These are phyloP conservation scores for Vicugna pacos DNA, from an alignment of 2,113 vertebrate genomes.

Conservation along the genomic window DNA sequence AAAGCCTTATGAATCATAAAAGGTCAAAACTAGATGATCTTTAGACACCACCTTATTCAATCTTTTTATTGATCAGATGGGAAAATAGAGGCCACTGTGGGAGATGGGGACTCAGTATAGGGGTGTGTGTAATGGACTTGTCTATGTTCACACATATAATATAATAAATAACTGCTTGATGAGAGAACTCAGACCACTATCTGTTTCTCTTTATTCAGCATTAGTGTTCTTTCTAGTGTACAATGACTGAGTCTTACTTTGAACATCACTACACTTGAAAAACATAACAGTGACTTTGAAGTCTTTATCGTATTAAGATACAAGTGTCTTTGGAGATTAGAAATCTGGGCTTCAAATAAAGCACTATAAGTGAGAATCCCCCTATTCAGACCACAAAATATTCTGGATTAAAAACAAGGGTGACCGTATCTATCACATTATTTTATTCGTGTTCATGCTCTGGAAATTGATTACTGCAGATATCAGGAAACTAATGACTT, in stretches of 20 bases:
- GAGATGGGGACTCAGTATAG: background rate
- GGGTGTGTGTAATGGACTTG: background rate
- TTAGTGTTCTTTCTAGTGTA: background rate
- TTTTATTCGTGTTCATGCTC: background rate
- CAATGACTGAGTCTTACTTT: background rate
- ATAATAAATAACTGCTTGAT: background rate
- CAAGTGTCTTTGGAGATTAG: conserved; percentile 17
- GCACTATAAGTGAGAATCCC: background rate
- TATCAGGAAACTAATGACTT: conserved; percentile 50
- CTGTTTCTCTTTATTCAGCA: background rate
- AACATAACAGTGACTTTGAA: background rate
- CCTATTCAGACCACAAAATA: background rate
- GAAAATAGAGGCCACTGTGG: background rate
- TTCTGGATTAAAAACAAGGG: conserved; percentile 20
- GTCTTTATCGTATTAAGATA: background rate
- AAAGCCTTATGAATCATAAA: conserved; percentile 11
- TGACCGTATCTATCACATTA: background rate
- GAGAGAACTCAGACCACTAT: background rate
- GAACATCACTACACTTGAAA: background rate
- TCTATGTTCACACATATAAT: background rate
- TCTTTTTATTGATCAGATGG: background rate
- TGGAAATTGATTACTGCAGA: conserved; percentile 13
- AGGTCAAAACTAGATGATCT: background rate
- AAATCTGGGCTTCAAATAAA: conserved; percentile 2
- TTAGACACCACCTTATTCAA: background rate